Conservation (phyloP, 1,140 invertebrate genomes). For the Sminthurides bifidus region DNA sequence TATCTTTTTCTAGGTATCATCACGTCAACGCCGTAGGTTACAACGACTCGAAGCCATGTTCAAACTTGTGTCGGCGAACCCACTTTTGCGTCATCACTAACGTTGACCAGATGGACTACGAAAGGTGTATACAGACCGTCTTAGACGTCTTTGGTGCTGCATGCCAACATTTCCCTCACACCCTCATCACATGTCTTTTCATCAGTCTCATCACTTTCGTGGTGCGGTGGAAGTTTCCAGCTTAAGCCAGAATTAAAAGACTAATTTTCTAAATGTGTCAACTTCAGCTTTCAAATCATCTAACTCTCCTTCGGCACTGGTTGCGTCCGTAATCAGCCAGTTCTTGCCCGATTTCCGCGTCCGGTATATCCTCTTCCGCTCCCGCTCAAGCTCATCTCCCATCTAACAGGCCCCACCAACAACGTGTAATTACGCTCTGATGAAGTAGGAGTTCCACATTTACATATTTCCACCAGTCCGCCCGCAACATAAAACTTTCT, state of each 20-base stretch:
- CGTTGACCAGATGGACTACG: slow-evolving; percentile 27
- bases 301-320: neutral
- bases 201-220: slow-evolving; percentile 1
- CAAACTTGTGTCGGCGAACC: slow-evolving; percentile 23
- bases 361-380: too few relatives aligned
- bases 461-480: too few relatives aligned
- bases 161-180: neutral
- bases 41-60: slow-evolving; percentile 17
- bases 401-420: too few relatives aligned
- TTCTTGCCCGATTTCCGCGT: too few relatives aligned
- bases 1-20: slow-evolving; percentile 18
- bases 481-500: too few relatives aligned
- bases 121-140: slow-evolving; percentile 28
- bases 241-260: neutral
- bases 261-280: too few relatives aligned
- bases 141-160: slow-evolving; percentile 12
- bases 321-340: too few relatives aligned
- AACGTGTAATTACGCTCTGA: too few relatives aligned
- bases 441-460: too few relatives aligned
- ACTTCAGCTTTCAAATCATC: neutral
- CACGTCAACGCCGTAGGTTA: slow-evolving; percentile 26
- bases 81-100: slow-evolving; percentile 31
- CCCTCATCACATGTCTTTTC: neutral
- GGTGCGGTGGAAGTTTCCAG: slow-evolving; percentile 6
- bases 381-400: too few relatives aligned